A percentile compares a stretch with the other conserved stretches of the same genome.
Evolutionary conservation across 1,140 invertebrate species (phyloP).

Genomic region (Drosophila rhopaloa): DNA sequence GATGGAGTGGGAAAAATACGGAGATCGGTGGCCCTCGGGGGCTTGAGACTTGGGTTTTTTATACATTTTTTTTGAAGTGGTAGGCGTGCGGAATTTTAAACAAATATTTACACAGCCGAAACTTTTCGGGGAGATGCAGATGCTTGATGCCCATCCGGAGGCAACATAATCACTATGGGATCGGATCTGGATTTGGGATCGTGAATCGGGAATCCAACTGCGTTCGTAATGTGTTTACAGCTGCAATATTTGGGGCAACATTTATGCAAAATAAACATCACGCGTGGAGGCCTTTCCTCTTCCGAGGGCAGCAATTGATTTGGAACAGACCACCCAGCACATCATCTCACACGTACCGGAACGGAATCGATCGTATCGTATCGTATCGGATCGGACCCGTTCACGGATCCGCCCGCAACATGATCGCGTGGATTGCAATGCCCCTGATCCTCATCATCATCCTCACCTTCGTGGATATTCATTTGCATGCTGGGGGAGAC

Average conservation of each 20-base stretch:
- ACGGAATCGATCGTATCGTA: constrained; percentile 32
- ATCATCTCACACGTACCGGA: constrained; percentile 82
- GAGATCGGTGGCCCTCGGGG: constrained; percentile 39
- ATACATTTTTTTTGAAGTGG: constrained; percentile 25
- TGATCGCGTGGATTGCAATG: constrained; percentile 26
- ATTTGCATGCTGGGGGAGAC: constrained; percentile 56
- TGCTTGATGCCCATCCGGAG: constrained; percentile 39
- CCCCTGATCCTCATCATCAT: neutral
- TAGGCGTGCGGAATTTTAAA: constrained; percentile 78
- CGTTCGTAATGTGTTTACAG: constrained; percentile 78
- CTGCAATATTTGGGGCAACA: constrained; percentile 83
- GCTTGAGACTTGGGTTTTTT: constrained; percentile 25
- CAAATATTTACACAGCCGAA: constrained; percentile 78
- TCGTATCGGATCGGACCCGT: neutral
- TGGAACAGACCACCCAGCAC: constrained; percentile 82
- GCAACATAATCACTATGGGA: constrained; percentile 51
- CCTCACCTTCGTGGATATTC: constrained; percentile 38
- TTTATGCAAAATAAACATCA: constrained; percentile 81
- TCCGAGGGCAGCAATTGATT: constrained; percentile 72
- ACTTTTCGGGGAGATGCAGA: constrained; percentile 52
- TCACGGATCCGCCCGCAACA: constrained; percentile 34
- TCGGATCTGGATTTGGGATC: constrained; percentile 24
- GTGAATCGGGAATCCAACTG: constrained; percentile 37
- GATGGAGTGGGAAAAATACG: constrained; percentile 10
- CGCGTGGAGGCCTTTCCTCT: constrained; percentile 35